phyloP scores from a whole-genome alignment of 2,888 invertebrate species.

The Odontothrips loti region DNA sequence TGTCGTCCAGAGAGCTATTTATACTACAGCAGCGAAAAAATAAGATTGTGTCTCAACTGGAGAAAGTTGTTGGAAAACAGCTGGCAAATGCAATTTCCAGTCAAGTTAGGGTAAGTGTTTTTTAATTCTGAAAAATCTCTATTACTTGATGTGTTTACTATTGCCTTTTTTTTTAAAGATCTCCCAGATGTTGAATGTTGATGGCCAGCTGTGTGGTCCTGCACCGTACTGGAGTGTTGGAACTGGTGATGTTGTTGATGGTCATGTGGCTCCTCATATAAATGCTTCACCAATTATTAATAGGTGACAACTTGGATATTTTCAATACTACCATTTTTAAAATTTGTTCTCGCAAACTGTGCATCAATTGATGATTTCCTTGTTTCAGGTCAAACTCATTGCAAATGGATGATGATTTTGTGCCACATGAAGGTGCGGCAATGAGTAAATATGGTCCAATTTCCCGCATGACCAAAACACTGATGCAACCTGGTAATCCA shows the following conservation, averaged over 20 bases:
- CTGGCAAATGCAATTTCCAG: conserved; percentile 36
- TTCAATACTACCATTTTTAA: conserved; percentile 30
- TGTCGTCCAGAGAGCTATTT: conserved; percentile 4
- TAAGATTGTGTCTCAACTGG: conserved; percentile 58
- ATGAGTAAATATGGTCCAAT: conserved; percentile 68
- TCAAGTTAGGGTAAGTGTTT: conserved; percentile 36
- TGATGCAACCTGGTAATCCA: conserved; percentile 32
- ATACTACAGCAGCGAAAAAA: conserved; percentile 56
- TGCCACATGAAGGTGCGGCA: conserved; percentile 62
- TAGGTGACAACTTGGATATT: conserved; percentile 33
- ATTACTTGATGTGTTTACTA: background rate
- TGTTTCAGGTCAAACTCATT: conserved; percentile 51
- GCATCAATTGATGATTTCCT: conserved; percentile 7
- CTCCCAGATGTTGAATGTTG: conserved; percentile 1
- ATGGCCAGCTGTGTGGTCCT: background rate
- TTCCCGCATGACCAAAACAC: conserved; percentile 44
- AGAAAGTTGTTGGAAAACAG: conserved; percentile 54
- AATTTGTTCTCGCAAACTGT: background rate
- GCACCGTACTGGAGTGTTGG: background rate
- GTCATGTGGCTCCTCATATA: background rate
- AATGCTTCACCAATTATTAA: conserved; percentile 36
- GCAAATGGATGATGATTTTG: conserved; percentile 59
- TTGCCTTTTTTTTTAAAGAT: background rate
- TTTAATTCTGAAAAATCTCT: background rate
- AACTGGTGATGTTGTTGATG: background rate